Evolutionary conservation across 2,113 vertebrate genomes (phyloP).

Genomic region (Eurypyga helias): DNA sequence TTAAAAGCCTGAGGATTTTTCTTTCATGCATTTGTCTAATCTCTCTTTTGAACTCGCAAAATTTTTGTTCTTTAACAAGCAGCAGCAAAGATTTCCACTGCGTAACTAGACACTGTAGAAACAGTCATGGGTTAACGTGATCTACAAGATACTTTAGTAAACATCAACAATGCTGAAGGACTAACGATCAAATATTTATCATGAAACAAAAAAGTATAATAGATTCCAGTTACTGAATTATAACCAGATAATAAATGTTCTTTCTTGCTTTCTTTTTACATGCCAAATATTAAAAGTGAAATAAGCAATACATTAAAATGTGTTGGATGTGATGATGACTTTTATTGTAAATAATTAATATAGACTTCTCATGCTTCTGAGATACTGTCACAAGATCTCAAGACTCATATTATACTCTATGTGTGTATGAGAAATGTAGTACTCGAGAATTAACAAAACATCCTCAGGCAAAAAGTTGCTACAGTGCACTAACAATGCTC

Average conservation of each 20-base stretch:
- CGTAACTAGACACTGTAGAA: background rate
- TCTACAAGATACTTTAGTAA: background rate
- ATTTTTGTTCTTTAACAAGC: background rate
- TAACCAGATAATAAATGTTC: background rate
- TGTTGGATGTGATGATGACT: background rate
- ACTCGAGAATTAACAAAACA: background rate
- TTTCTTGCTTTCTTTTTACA: background rate
- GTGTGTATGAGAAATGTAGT: background rate
- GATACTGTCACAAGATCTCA: background rate
- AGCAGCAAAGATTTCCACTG: background rate
- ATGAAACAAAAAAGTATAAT: background rate
- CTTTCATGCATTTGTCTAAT: background rate
- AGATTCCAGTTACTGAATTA: background rate
- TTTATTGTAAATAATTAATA: background rate
- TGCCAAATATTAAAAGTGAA: background rate
- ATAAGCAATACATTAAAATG: background rate
- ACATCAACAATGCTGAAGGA: background rate
- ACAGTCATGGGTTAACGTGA: background rate
- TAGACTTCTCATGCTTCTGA: background rate
- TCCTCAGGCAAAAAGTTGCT: background rate
- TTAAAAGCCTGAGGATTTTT: background rate
- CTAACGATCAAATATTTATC: background rate
- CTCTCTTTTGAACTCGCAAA: background rate
- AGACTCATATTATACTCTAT: background rate
- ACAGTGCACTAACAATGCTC: background rate